These are phyloP conservation scores for Periphyllus acericola DNA, from an alignment of 2,888 invertebrate genomes.

Conservation along the genomic window DNA sequence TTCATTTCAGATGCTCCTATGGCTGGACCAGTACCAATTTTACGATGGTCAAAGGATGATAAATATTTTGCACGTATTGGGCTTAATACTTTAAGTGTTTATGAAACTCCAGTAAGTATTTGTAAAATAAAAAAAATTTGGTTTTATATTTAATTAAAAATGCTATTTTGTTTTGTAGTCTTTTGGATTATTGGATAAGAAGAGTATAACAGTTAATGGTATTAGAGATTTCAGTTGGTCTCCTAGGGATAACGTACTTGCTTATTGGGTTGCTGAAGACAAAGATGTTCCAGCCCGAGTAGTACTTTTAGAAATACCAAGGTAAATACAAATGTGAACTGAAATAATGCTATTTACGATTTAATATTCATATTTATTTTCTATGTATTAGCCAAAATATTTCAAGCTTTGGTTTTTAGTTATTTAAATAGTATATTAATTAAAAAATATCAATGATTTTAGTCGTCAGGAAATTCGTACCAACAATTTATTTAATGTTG, in stretches of 20 bases:
- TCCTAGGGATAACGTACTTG: conserved; percentile 93
- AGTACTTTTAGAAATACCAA: conserved; percentile 90
- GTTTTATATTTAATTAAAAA: conserved; percentile 22
- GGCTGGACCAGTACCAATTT: conserved; percentile 80
- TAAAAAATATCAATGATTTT: too few relatives aligned
- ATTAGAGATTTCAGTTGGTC: conserved; percentile 98
- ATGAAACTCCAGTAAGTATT: conserved; percentile 84
- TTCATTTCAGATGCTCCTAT: conserved; percentile 83
- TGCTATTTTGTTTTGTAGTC: conserved; percentile 70
- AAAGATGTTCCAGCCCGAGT: conserved; percentile 96
- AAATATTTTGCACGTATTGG: conserved; percentile 92
- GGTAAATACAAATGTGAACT: conserved; percentile 67
- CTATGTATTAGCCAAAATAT: background rate
- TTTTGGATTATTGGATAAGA: conserved; percentile 92
- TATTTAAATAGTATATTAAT: background rate
- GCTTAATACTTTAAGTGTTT: conserved; percentile 86
- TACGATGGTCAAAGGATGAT: conserved; percentile 97
- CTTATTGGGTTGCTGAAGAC: conserved; percentile 98
- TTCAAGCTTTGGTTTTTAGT: conserved; percentile 55
- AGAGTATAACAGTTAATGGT: conserved; percentile 89
- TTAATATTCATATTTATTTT: background rate
- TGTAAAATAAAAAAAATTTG: background rate
- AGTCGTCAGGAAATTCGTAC: conserved; percentile 85
- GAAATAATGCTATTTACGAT: conserved; percentile 38
- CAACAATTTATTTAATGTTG: conserved; percentile 97